Percentiles rank a stretch among this genome's conserved stretches.
Evolutionary conservation across 2,888 invertebrate genomes (phyloP).

Genomic region (Diarsia mendica): DNA sequence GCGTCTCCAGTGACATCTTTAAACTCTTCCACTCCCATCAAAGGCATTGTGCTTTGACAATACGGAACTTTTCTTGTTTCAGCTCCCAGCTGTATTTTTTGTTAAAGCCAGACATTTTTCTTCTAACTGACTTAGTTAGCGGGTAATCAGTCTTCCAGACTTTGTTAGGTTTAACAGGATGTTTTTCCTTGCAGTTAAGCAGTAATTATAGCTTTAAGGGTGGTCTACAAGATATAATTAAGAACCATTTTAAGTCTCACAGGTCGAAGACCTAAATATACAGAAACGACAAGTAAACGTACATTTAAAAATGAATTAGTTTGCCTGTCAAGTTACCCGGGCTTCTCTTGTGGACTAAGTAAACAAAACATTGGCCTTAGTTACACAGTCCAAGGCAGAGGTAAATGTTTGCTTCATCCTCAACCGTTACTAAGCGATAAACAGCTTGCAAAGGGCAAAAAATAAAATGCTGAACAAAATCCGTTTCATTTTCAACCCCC

Average conservation of each 20-base stretch:
- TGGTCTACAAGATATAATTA: conserved; percentile 1
- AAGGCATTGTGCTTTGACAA: conserved; percentile 64
- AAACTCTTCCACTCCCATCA: conserved; percentile 63
- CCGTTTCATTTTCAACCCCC: background rate
- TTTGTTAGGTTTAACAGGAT: conserved; percentile 13
- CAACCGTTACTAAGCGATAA: background rate
- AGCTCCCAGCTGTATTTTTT: conserved; percentile 37
- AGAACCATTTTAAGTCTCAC: background rate
- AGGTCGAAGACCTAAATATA: conserved; percentile 15
- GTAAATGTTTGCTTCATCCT: conserved; percentile 7
- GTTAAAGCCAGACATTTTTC: conserved; percentile 30
- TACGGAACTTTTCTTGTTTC: conserved; percentile 53
- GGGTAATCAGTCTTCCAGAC: conserved; percentile 24
- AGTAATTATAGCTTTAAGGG: conserved; percentile 21
- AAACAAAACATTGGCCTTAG: conserved; percentile 11
- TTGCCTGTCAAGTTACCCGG: background rate
- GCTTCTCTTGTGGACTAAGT: conserved; percentile 20
- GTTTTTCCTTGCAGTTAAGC: conserved; percentile 9
- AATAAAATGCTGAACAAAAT: conserved; percentile 3
- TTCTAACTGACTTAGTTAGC: conserved; percentile 29
- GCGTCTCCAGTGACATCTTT: conserved; percentile 64
- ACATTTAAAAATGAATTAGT: conserved; percentile 30
- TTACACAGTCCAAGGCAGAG: conserved; percentile 18
- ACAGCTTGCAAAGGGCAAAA: background rate
- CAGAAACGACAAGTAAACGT: background rate